A percentile compares a stretch with the other conserved stretches of the same genome.
Conservation (phyloP, 2,797 vertebrate genomes). For the Poecilia gillii region DNA sequence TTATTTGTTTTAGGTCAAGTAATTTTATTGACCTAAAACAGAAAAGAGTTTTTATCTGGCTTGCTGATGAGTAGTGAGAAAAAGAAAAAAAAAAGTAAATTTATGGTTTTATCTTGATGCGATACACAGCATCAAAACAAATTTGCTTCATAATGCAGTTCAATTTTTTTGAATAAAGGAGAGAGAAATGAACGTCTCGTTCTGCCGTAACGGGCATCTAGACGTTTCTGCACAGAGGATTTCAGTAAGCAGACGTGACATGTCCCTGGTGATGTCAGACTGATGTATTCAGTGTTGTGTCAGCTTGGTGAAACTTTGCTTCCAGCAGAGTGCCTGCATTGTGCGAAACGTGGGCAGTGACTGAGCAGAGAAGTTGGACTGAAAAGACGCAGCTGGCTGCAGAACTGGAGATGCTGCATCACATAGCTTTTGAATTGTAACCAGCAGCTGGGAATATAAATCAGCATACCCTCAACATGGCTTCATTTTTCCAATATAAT, state of each 20-base stretch:
- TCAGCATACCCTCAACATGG: neutral
- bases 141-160: neutral
- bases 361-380: neutral
- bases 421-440: neutral
- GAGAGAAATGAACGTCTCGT: neutral
- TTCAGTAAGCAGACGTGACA: neutral
- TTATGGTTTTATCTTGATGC: neutral
- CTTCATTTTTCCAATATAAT: neutral
- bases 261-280: neutral
- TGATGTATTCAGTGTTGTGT: constrained; percentile 9
- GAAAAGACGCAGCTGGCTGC: neutral
- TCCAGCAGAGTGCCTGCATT: neutral
- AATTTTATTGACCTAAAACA: neutral
- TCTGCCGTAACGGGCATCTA: neutral
- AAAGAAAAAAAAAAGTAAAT: neutral
- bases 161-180: neutral
- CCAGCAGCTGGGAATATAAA: neutral
- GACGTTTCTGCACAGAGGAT: neutral
- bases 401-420: neutral
- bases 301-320: neutral
- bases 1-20: neutral
- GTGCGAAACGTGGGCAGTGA: neutral
- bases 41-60: neutral
- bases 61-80: neutral
- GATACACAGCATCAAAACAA: neutral